Evolutionary conservation across 2,113 vertebrate species (phyloP), one percentile per base, ranked within the genome.

Genomic region (Aegypius monachus): DNA sequence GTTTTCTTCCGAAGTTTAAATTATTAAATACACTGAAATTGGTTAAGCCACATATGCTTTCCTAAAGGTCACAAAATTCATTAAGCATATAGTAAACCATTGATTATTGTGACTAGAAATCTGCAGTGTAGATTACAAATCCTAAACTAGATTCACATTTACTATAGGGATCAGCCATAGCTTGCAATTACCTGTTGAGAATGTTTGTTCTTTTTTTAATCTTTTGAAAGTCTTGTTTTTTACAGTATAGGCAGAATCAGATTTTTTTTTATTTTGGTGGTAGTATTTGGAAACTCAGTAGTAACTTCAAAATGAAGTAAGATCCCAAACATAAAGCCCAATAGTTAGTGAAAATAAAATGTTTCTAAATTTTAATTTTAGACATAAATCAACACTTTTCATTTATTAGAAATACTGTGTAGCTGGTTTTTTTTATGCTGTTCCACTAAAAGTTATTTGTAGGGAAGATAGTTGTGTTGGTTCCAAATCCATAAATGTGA

Each of bases 21-120:
- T 99, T 99, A 98, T 99, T 99, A 98, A 99, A 98, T 97, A 97
- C 97, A 95, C 89, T 94, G 96, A 98, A 98, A 98, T 98, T 98
- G 97, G 97, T 98, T 98, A 97, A 98, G 97, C 96, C 97, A 96
- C 95, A 56, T 98, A 95, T 97, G 95, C 98, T 98, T 98, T 98
- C 97, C 96, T 97, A 98, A 99, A 98, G 98, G 98, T 99, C 98
- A 98, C 94, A 96, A 97, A 98, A 98, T 98, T 98, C 98, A 98
- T 98, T 98, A 98, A 97, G 97, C 97, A 97, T 98, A 97, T 96
- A 96, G 86, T 97, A 84, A 91, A 91, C 96, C 96, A 97, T 98
- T 98, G 98, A 98, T 98, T 98, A 96, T 84, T 97, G 97, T 92
- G 93, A 89, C 90, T 90, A 70, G 79, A 93, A 90, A 90, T 86